Base-by-base conservation (phyloP, 2,113 vertebrate genomes). In the Scolopax mira region DNA sequence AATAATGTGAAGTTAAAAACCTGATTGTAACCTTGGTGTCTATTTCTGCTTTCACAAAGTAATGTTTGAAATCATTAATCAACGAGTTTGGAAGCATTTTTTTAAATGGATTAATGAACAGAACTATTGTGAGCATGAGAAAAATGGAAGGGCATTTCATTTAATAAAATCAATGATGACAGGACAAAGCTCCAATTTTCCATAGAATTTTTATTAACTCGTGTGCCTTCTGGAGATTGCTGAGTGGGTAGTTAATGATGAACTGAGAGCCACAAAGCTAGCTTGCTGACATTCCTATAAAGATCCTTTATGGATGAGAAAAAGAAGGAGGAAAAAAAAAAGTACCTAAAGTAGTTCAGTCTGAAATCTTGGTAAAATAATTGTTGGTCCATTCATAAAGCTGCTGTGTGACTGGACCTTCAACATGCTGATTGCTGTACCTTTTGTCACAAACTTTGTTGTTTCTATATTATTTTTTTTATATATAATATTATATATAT, bases 1-100 rank as follows among this genome's bases (percentile, higher is more conserved):
- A 70, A 57, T 41, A 64, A 65, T 22, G 69, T 86, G 44, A 48
- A 57, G 55, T 79, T 85, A 49, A 93, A 83, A 87, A 60, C 37
- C 49, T 54, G 41, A 33, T 33, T 51, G 10, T 71, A 70, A 61
- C 35, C 37, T 44, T 87, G 14, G 24, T 17, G 13, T 79, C 64
- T 94, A 39, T 65, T 93, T 89, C 60, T 78, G 14, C 27, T 95
- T 92, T 89, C 41, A 60, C 21, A 78, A 94, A 89, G 52, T 65
- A 51, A 33, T 67, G 22, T 78, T 85, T 84, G 41, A 57, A 55
- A 48, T 61, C 24, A 69, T 78, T n/a, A 39, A 78, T 90, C 55
- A 44, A 79, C 39, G 25, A 42, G 22, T 82, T 89, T 85, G 65
- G 51, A 46, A 80, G 44, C 46, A 77, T 48, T 48, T 48, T 42